These are phyloP conservation scores for Hyphantria cunea DNA, from an alignment of 1,140 invertebrate genomes.

Conservation along the genomic window DNA sequence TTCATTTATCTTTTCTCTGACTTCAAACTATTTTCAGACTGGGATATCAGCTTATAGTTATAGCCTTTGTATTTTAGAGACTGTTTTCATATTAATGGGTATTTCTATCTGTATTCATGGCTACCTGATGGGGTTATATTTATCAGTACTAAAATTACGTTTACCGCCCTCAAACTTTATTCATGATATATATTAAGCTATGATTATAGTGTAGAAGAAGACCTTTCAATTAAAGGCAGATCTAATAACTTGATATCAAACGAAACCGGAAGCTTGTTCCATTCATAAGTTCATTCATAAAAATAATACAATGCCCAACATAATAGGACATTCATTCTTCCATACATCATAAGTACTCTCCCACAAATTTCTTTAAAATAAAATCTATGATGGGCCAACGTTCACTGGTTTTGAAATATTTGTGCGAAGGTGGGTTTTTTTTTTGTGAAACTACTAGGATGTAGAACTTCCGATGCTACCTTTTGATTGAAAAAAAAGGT, in stretches of 20 bases:
- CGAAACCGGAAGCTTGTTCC: conserved; percentile 13
- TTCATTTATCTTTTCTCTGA: no score
- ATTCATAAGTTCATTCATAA: conserved; percentile 21
- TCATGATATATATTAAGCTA: no score
- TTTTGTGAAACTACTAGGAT: conserved; percentile 49
- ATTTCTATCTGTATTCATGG: no score
- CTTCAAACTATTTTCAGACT: no score
- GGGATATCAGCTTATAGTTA: no score
- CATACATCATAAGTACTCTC: neutral
- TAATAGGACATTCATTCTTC: conserved; percentile 1
- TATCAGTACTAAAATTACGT: no score
- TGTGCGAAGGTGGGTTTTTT: conserved; percentile 36
- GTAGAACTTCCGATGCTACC: conserved; percentile 61
- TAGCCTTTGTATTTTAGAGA: no score
- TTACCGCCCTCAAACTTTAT: neutral
- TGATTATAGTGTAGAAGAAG: neutral
- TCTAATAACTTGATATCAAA: conserved; percentile 27
- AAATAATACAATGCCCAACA: neutral
- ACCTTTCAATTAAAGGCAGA: conserved; percentile 13
- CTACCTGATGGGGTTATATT: no score
- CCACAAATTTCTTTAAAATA: neutral
- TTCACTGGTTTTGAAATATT: conserved; percentile 12
- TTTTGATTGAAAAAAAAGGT: conserved; percentile 51
- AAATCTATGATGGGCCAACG: neutral
- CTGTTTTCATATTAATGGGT: no score